Percentiles rank a stretch among this genome's conserved stretches.
Evolutionary conservation across 2,888 invertebrate genomes (phyloP).

Genomic region (Calameuta filiformis): DNA sequence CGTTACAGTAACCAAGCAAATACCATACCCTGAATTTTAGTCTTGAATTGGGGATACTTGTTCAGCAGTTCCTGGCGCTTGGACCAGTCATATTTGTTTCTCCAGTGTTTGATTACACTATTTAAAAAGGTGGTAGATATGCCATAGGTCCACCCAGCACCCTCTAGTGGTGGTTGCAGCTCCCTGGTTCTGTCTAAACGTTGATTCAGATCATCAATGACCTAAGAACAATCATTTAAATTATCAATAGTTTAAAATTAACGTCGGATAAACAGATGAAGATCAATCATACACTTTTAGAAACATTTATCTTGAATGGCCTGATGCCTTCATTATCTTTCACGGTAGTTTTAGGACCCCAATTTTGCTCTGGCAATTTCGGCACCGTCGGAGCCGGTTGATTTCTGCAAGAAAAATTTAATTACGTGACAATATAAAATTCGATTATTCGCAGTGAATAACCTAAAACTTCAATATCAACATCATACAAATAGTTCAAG

Average conservation of each 20-base stretch:
- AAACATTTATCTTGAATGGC: conserved; percentile 72
- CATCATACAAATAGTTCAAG: no score
- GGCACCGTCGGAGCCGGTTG: conserved; percentile 10
- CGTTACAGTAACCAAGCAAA: background rate
- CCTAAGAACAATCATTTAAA: conserved; percentile 57
- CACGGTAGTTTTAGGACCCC: conserved; percentile 69
- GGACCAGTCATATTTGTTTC: conserved; percentile 78
- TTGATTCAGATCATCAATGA: conserved; percentile 71
- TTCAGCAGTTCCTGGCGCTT: conserved; percentile 79
- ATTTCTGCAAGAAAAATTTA: background rate
- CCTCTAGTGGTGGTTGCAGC: conserved; percentile 73
- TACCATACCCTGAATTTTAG: conserved; percentile 76
- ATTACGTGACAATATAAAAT: background rate
- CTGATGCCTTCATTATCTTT: conserved; percentile 58
- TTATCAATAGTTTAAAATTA: background rate
- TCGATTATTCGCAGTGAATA: background rate
- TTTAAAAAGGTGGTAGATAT: conserved; percentile 78
- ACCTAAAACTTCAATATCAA: no score
- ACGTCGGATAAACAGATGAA: background rate
- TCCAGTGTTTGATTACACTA: conserved; percentile 82
- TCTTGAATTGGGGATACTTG: conserved; percentile 78
- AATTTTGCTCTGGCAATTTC: conserved; percentile 67
- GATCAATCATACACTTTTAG: conserved; percentile 68
- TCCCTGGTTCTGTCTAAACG: conserved; percentile 71
- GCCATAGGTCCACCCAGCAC: conserved; percentile 81